Percentiles rank a stretch among this genome's conserved stretches.
phyloP scores from a whole-genome alignment of 2,888 invertebrate species.

The Clunio marinus region DNA sequence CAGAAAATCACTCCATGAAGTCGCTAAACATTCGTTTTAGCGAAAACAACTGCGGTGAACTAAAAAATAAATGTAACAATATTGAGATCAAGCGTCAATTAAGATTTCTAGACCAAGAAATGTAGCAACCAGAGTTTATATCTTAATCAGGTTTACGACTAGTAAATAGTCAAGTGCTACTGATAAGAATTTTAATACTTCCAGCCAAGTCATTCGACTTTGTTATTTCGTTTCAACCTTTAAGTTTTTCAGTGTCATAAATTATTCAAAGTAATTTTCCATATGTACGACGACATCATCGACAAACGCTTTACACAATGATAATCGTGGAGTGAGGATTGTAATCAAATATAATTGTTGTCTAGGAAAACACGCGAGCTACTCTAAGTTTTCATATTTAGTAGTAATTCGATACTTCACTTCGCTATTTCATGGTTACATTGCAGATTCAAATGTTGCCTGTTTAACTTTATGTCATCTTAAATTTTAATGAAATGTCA shows the following conservation, averaged over 20 bases:
- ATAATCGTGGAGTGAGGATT: background rate
- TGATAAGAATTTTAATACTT: background rate
- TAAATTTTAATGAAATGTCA: background rate
- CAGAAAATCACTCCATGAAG: too few species aligned
- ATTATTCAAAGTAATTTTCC: background rate
- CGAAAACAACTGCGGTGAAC: too few species aligned
- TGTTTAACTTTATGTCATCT: background rate
- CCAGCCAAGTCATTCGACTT: background rate
- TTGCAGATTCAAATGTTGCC: background rate
- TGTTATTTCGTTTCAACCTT: background rate
- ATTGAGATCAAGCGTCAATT: conserved; percentile 6
- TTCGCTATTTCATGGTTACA: background rate
- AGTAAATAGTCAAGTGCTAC: background rate
- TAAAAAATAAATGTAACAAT: too few species aligned
- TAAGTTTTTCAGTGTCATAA: background rate
- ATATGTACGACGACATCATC: background rate
- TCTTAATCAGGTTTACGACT: background rate
- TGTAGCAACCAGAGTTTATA: too few species aligned
- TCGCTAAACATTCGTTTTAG: too few species aligned
- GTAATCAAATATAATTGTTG: background rate
- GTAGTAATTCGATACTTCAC: too few species aligned
- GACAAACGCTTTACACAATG: background rate
- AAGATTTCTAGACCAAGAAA: background rate
- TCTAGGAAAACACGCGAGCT: too few species aligned
- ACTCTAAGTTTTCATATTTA: too few species aligned